Evolutionary conservation across 1,140 invertebrate species (phyloP).

Genomic region (Atopsyche davidsoni): DNA sequence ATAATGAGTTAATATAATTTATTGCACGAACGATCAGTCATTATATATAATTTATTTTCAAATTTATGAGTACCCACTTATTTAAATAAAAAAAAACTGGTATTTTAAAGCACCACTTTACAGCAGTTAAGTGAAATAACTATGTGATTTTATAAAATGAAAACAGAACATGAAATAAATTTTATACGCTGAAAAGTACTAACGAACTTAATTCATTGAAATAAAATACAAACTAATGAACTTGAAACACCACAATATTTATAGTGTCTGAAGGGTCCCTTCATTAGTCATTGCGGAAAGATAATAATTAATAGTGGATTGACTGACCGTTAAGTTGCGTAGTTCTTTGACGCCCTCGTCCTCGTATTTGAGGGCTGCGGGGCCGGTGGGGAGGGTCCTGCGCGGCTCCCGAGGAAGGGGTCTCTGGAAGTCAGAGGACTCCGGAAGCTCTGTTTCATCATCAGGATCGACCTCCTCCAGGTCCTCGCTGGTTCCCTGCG

Average conservation of each 20-base stretch:
- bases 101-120: too few relatives aligned
- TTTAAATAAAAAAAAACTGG: too few relatives aligned
- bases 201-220: not conserved
- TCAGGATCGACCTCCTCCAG: constrained; percentile 26
- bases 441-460: not conserved
- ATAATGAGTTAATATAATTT: too few relatives aligned
- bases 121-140: too few relatives aligned
- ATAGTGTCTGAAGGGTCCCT: too few relatives aligned
- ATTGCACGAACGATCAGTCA: too few relatives aligned
- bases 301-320: too few relatives aligned
- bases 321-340: constrained; percentile 51
- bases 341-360: constrained; percentile 55
- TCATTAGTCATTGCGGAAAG: too few relatives aligned
- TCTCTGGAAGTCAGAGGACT: not conserved
- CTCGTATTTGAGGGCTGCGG: constrained; percentile 50
- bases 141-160: too few relatives aligned
- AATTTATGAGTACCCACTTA: too few relatives aligned
- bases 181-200: not conserved
- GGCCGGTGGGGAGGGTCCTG: not conserved
- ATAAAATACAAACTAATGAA: not conserved
- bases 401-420: not conserved
- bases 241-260: not conserved
- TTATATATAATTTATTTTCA: too few relatives aligned
- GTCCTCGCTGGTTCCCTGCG: constrained; percentile 36
- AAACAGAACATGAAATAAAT: not conserved